Evolutionary conservation across 2,113 vertebrate genomes (phyloP).

Genomic region (Ivindomyrus marchei): DNA sequence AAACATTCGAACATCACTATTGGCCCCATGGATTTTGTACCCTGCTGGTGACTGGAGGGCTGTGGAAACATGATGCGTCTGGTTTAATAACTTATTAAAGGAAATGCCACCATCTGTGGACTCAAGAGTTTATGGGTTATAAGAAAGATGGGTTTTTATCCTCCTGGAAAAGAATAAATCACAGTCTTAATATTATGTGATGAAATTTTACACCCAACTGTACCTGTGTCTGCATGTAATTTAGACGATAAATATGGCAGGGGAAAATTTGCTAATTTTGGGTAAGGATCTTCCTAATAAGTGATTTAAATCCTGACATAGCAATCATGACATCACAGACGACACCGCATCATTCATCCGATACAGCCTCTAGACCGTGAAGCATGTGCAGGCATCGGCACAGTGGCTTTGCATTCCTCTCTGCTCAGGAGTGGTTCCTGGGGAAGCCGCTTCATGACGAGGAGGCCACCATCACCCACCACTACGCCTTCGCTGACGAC

Average conservation of each 20-base stretch:
- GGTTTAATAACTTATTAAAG: neutral
- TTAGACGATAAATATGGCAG: neutral
- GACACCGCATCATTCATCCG: neutral
- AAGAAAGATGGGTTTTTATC: neutral
- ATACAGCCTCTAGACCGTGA: neutral
- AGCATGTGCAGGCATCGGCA: neutral
- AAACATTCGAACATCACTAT: neutral
- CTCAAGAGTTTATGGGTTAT: neutral
- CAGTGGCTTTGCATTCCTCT: neutral
- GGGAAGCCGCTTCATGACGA: conserved; percentile 77
- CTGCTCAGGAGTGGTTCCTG: conserved; percentile 80
- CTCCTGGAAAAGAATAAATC: neutral
- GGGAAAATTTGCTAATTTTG: neutral
- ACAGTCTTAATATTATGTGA: neutral
- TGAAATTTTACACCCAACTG: neutral
- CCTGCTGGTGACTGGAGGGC: neutral
- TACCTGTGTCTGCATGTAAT: neutral
- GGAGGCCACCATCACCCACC: conserved; percentile 85
- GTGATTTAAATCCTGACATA: neutral
- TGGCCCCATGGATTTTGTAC: neutral
- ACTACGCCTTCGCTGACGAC: conserved; percentile 87
- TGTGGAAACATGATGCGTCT: neutral
- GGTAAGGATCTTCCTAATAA: neutral
- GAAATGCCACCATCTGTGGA: neutral
- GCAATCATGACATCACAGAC: neutral